Percentiles rank a stretch among this genome's conserved stretches.
phyloP scores from a whole-genome alignment of 2,113 vertebrate genomes.

The Perca flavescens region DNA sequence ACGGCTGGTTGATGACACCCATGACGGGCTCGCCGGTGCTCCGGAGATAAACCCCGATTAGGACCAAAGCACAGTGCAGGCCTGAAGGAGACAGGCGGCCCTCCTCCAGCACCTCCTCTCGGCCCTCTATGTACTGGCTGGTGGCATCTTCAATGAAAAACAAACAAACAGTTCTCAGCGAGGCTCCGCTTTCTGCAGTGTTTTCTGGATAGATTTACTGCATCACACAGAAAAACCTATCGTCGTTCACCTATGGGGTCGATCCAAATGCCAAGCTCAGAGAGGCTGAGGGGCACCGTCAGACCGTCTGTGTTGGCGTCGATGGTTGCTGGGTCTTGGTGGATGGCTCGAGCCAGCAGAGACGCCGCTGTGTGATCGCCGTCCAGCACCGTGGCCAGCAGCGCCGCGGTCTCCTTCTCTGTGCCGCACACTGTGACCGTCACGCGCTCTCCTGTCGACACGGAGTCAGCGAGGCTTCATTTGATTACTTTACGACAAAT shows the following conservation, averaged over 20 bases:
- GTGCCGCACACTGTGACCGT: constrained; percentile 81
- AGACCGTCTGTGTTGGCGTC: constrained; percentile 67
- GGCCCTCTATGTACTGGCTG: constrained; percentile 84
- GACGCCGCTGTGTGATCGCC: constrained; percentile 74
- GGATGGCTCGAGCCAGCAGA: constrained; percentile 81
- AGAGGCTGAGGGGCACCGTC: constrained; percentile 69
- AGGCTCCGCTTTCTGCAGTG: not conserved
- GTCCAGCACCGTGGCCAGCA: constrained; percentile 81
- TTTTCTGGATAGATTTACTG: not conserved
- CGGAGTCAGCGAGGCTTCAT: not conserved
- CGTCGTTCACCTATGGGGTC: constrained; percentile 84
- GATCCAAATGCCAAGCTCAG: constrained; percentile 85
- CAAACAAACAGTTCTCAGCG: not conserved
- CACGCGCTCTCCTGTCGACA: constrained; percentile 83
- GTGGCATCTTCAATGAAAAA: constrained; percentile 79
- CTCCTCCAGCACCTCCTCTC: constrained; percentile 70
- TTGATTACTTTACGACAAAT: not conserved
- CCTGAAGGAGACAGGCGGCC: constrained; percentile 80
- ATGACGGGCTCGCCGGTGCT: constrained; percentile 84
- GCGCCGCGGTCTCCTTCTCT: constrained; percentile 70
- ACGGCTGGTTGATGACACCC: constrained; percentile 89
- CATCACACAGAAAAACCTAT: too few relatives aligned
- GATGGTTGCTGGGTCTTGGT: constrained; percentile 72
- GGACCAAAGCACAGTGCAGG: constrained; percentile 85
- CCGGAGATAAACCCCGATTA: constrained; percentile 87